Conservation (phyloP, 2,888 invertebrate genomes). For the Euphydryas editha region DNA sequence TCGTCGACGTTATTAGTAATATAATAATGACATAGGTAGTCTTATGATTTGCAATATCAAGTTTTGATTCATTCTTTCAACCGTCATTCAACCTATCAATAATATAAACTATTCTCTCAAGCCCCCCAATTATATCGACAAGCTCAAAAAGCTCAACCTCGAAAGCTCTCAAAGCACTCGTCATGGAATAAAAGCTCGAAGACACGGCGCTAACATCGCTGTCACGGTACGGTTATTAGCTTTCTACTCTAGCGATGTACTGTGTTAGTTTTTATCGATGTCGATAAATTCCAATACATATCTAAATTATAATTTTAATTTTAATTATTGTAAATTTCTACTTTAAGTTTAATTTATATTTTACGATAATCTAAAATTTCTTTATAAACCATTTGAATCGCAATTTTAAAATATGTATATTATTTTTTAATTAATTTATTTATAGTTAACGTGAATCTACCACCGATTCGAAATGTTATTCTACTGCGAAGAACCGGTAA, state of each 20-base stretch:
- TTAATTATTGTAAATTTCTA: too few species aligned
- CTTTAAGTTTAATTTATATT: too few species aligned
- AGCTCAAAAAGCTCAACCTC: constrained; percentile 20
- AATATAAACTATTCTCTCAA: constrained; percentile 1
- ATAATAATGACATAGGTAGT: too few species aligned
- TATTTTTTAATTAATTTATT: background rate
- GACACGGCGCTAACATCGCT: constrained; percentile 27
- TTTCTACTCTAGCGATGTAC: constrained; percentile 22
- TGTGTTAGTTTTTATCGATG: constrained; percentile 10
- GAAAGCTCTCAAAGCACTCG: constrained; percentile 20
- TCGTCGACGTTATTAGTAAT: too few species aligned
- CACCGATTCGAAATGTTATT: background rate
- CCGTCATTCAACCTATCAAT: constrained; percentile 8
- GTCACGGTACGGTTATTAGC: constrained; percentile 38
- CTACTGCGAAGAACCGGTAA: background rate
- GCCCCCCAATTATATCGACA: constrained; percentile 21
- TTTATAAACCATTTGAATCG: too few species aligned
- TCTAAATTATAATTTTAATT: background rate
- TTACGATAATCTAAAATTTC: too few species aligned
- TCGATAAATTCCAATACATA: constrained; percentile 14
- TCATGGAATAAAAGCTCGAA: constrained; percentile 24
- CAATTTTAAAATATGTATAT: too few species aligned
- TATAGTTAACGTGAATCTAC: background rate
- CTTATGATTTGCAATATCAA: too few species aligned
- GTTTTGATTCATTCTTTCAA: background rate